Evolutionary conservation across 2,113 vertebrate genomes (phyloP), one percentile per base, ranked within the genome.

Genomic region (Procavia capensis): DNA sequence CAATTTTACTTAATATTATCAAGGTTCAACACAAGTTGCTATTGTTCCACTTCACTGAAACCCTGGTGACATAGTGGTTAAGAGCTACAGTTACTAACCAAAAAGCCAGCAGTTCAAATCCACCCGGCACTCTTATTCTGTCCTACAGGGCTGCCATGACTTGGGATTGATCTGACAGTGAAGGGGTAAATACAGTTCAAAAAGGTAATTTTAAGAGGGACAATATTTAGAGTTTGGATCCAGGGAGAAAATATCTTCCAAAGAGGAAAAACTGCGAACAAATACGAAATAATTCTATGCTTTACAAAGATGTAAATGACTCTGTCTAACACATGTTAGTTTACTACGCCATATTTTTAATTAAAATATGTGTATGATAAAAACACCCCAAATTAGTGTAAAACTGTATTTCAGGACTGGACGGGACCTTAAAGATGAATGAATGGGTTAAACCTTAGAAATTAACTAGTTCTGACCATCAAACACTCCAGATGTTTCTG

Each of bases 381-480:
- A 64, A 93, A 94, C 22, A 63, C 34, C 57, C 81, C 72, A 63
- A 88, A 85, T 79, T 24, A 90, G 36, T 66, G 31, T 39, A 90
- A 84, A 85, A 83, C 88, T 83, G 82, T 66, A 47, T 54, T 89
- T 89, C 72, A 79, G 72, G 95, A 88, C 31, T 79, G 24, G 78
- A 97, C 31, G 43, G 66, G 75, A 89, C 25, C n/a, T 91, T 66
- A 81, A 68, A 90, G 92, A 90, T 72, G 78, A 59, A 94, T 91
- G 79, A 86, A 88, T 1, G n/a, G 64, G 31, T 78, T 82, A 93
- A 94, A 88, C n/a, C n/a, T 87, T 57, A 59, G 78, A 92, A 85
- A 90, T 85, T 29, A 87, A 68, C 66, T 16, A 72, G 3, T 41
- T 68, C 22, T 94, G 75, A 91, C 45, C 64, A 85, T 45, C 29